Percentiles rank a stretch among this genome's conserved stretches.
These are phyloP conservation scores for Drosophila ananassae DNA, from an alignment of 1,140 invertebrate genomes.

Conservation along the genomic window DNA sequence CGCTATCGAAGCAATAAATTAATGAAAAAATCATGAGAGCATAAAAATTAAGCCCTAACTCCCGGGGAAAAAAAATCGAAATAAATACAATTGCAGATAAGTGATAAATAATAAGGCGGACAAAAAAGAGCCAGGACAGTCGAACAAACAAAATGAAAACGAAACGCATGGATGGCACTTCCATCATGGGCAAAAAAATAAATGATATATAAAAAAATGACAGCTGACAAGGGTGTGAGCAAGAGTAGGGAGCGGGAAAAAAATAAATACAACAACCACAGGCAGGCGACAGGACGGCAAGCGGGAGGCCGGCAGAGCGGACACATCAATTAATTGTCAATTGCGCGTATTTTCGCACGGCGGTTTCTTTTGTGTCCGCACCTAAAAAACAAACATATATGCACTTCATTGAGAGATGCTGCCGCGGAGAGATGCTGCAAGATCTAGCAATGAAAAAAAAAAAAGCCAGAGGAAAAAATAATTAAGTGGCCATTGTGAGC, in stretches of 20 bases:
- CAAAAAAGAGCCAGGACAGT: slow-evolving; percentile 50
- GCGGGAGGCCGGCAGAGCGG: slow-evolving; percentile 48
- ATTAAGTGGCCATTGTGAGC: slow-evolving; percentile 75
- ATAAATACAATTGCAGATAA: slow-evolving; percentile 66
- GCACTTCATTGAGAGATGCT: slow-evolving; percentile 66
- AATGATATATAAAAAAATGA: slow-evolving; percentile 59
- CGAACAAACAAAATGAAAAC: slow-evolving; percentile 30
- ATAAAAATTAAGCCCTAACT: slow-evolving; percentile 60
- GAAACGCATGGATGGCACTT: slow-evolving; percentile 54
- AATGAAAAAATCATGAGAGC: slow-evolving; percentile 79
- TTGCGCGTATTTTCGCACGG: slow-evolving; percentile 81
- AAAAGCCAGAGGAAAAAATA: slow-evolving; percentile 57
- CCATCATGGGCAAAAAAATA: slow-evolving; percentile 54
- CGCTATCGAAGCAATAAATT: slow-evolving; percentile 54
- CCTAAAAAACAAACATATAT: slow-evolving; percentile 30
- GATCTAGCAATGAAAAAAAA: slow-evolving; percentile 20
- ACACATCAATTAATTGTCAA: slow-evolving; percentile 83
- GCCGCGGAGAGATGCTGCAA: slow-evolving; percentile 13
- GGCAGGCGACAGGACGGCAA: background rate
- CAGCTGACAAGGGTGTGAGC: slow-evolving; percentile 81
- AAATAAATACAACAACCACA: slow-evolving; percentile 22
- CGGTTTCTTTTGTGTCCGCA: slow-evolving; percentile 69
- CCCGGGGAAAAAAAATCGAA: slow-evolving; percentile 45
- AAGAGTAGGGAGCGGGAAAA: slow-evolving; percentile 33
- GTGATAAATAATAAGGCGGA: slow-evolving; percentile 72